phyloP scores from a whole-genome alignment of 1,140 invertebrate genomes.

The Propsilocerus akamusi region DNA sequence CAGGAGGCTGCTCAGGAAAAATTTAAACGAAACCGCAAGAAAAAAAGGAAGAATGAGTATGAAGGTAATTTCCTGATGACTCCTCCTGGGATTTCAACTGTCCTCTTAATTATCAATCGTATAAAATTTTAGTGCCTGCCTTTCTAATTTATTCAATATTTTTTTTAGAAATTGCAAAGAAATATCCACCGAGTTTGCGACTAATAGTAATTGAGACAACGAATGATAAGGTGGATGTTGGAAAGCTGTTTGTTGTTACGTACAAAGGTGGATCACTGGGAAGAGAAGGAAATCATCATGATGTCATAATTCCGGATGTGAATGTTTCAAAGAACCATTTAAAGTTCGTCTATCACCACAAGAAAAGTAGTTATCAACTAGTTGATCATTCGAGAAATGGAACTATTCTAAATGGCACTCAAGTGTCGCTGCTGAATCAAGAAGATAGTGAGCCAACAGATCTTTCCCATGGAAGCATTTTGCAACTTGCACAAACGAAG shows the following conservation, averaged over 20 bases:
- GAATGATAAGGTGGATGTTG: conserved; percentile 43
- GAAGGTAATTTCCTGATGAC: not conserved
- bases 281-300: conserved; percentile 52
- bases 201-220: conserved; percentile 65
- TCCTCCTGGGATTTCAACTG: not conserved
- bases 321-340: conserved; percentile 74
- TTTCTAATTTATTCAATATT: conserved; percentile 8
- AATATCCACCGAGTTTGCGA: conserved; percentile 69
- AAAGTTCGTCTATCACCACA: conserved; percentile 43
- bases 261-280: conserved; percentile 73
- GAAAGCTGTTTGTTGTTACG: conserved; percentile 67
- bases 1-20: not conserved
- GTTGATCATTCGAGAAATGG: conserved; percentile 81
- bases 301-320: conserved; percentile 55
- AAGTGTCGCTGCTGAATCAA: conserved; percentile 51
- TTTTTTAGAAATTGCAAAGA: conserved; percentile 43
- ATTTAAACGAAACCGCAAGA: not conserved
- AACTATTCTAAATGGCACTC: conserved; percentile 58
- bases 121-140: not conserved
- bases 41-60: not conserved
- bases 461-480: conserved; percentile 53
- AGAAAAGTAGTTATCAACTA: conserved; percentile 40
- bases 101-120: not conserved
- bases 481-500: conserved; percentile 49
- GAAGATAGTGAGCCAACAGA: conserved; percentile 38